phyloP scores from a whole-genome alignment of 1,140 invertebrate species.

The Chrysomallon squamiferum region DNA sequence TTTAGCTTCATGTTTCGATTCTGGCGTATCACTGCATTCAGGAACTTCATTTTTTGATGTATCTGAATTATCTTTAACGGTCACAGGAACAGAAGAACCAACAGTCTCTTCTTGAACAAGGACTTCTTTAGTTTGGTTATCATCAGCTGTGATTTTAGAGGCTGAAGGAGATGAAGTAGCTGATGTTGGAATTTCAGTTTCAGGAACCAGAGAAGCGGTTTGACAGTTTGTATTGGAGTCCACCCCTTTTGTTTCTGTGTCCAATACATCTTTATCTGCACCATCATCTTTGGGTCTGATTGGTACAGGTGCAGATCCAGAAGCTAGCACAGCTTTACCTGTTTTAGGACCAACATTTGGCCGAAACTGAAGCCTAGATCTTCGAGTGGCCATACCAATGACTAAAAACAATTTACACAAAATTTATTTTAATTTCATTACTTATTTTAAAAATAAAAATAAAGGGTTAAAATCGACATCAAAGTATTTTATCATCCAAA shows the following conservation, averaged over 20 bases:
- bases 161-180: not conserved
- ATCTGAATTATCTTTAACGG: too few relatives aligned
- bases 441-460: too few relatives aligned
- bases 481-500: too few relatives aligned
- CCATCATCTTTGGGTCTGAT: not conserved
- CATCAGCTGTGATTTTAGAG: not conserved
- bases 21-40: not conserved
- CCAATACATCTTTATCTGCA: not conserved
- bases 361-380: constrained; percentile 33
- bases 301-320: not conserved
- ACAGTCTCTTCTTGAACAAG: too few relatives aligned
- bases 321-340: not conserved
- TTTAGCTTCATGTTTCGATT: not conserved
- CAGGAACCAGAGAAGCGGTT: not conserved
- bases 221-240: not conserved
- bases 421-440: too few relatives aligned
- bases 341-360: constrained; percentile 34
- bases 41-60: too few relatives aligned
- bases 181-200: not conserved
- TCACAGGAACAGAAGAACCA: too few relatives aligned
- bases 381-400: constrained; percentile 25
- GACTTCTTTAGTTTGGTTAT: too few relatives aligned
- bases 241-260: not conserved
- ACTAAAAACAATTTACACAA: too few relatives aligned
- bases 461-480: too few relatives aligned